A percentile compares a stretch with the other conserved stretches of the same genome.
phyloP scores from a whole-genome alignment of 2,797 vertebrate species.

The Galagoides demidoff region DNA sequence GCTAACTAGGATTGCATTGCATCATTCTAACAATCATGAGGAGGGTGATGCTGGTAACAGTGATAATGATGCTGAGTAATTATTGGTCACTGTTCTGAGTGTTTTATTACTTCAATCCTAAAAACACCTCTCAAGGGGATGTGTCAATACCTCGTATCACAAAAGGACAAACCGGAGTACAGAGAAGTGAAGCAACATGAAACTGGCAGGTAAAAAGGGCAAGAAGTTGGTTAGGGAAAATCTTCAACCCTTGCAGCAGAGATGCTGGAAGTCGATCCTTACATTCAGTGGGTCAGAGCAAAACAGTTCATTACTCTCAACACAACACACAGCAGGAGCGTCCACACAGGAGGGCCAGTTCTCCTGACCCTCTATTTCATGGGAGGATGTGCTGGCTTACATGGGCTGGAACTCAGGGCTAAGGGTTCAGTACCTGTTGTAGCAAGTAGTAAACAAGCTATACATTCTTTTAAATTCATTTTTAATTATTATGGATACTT shows the following conservation, averaged over 20 bases:
- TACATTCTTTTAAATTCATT: too few relatives aligned
- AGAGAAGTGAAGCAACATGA: neutral
- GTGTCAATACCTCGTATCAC: neutral
- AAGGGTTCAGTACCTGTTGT: neutral
- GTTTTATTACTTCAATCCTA: neutral
- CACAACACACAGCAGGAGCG: neutral
- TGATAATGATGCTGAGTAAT: neutral
- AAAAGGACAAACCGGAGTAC: neutral
- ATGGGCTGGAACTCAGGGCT: neutral
- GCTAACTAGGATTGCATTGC: neutral
- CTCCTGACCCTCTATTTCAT: too few relatives aligned
- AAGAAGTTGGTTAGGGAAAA: neutral
- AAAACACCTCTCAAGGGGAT: neutral
- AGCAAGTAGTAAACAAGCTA: neutral
- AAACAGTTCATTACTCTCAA: neutral
- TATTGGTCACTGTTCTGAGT: neutral
- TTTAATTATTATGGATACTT: neutral
- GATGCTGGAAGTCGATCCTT: neutral
- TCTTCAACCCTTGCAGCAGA: neutral
- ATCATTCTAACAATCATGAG: neutral
- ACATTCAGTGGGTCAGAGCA: neutral
- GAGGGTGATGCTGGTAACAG: neutral
- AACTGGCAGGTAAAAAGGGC: neutral
- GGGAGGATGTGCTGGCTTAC: too few relatives aligned
- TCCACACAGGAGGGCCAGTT: neutral